Evolutionary conservation across 1,140 invertebrate species (phyloP).

Genomic region (Oscheius sp.): DNA sequence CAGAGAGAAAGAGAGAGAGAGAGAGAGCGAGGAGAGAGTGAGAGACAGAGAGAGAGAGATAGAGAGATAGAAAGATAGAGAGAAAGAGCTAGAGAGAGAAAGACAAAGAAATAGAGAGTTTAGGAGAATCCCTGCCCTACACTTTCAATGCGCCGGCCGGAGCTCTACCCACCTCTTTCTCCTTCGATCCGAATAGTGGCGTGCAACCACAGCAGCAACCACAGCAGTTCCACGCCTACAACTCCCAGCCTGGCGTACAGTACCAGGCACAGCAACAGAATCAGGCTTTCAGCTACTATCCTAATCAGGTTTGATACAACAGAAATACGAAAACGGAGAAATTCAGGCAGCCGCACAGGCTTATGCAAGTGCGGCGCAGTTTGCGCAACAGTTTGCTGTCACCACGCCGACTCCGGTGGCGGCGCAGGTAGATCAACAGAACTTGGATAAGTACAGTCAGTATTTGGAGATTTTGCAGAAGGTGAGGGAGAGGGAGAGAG

Average conservation of each 20-base stretch:
- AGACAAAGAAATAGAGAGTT: too few species aligned
- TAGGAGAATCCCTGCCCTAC: not conserved
- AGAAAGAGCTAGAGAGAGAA: too few species aligned
- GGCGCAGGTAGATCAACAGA: constrained; percentile 38
- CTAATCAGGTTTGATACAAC: not conserved
- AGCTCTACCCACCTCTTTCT: not conserved
- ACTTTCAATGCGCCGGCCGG: not conserved
- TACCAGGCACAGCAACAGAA: constrained; percentile 26
- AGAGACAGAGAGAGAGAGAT: too few species aligned
- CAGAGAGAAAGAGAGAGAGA: too few species aligned
- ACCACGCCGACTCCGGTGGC: not conserved
- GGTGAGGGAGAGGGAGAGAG: not conserved
- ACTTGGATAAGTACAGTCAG: constrained; percentile 38
- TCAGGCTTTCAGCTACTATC: not conserved
- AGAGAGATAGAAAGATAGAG: too few species aligned
- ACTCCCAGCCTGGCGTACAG: constrained; percentile 18
- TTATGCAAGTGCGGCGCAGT: not conserved
- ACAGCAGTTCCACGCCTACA: constrained; percentile 10
- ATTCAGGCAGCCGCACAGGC: constrained; percentile 13
- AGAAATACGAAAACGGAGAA: not conserved
- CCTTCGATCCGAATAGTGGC: not conserved
- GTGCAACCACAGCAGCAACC: not conserved
- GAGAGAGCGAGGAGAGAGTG: too few species aligned
- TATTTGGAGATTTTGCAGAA: constrained; percentile 45
- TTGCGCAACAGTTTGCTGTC: constrained; percentile 14